phyloP scores from a whole-genome alignment of 2,888 invertebrate genomes.

The Rotaria sp. region DNA sequence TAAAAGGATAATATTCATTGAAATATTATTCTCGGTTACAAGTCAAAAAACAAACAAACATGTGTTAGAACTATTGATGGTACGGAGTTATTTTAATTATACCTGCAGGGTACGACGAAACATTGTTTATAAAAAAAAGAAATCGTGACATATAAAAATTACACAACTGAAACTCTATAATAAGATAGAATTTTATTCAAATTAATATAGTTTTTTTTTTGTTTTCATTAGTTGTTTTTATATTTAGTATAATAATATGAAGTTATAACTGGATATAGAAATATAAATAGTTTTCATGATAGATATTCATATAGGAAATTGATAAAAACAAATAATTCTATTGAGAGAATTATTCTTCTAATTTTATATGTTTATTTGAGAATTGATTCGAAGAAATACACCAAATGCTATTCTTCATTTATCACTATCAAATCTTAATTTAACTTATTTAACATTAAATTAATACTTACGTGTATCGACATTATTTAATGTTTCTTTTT shows the following conservation, averaged over 20 bases:
- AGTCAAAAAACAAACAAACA: too few species aligned
- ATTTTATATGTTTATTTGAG: neutral
- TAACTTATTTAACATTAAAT: neutral
- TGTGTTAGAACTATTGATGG: neutral
- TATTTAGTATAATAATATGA: neutral
- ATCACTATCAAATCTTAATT: neutral
- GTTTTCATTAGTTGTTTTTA: neutral
- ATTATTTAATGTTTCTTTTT: neutral
- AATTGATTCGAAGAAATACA: neutral
- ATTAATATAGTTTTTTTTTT: neutral
- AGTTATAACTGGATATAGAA: neutral
- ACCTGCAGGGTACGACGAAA: neutral
- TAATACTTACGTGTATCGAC: neutral
- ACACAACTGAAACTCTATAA: too few species aligned
- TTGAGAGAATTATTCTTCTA: neutral
- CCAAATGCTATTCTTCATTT: neutral
- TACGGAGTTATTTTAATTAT: neutral
- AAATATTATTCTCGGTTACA: too few species aligned
- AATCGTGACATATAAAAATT: too few species aligned
- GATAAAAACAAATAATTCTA: neutral
- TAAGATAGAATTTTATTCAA: too few species aligned
- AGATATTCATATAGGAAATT: neutral
- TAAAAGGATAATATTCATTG: too few species aligned
- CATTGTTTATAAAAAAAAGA: neutral
- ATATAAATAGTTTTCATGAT: neutral